A percentile compares a stretch with the other conserved stretches of the same genome.
These are phyloP conservation scores for Callyntrura sp. DNA, from an alignment of 2,888 invertebrate species.

Conservation along the genomic window DNA sequence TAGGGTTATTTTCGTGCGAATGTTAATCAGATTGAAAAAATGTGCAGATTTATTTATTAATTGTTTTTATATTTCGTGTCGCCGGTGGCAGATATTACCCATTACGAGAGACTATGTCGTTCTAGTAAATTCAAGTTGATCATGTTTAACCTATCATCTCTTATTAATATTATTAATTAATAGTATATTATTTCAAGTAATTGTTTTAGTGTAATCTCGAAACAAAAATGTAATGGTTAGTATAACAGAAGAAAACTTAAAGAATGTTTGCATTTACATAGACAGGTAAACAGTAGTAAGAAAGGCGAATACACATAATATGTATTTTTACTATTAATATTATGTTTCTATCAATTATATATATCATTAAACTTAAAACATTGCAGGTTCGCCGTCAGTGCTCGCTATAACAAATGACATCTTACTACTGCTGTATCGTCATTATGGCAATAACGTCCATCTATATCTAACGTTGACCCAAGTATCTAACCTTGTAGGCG, in stretches of 20 bases:
- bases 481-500: too few species aligned
- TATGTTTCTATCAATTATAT: too few species aligned
- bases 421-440: too few species aligned
- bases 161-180: conserved; percentile 34
- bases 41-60: neutral
- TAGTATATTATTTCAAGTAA: conserved; percentile 57
- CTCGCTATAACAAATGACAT: too few species aligned
- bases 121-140: conserved; percentile 69
- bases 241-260: conserved; percentile 62
- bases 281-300: conserved; percentile 49
- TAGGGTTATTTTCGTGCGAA: conserved; percentile 19
- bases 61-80: neutral
- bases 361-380: conserved; percentile 12
- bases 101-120: conserved; percentile 72
- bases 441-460: too few species aligned
- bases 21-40: neutral
- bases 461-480: too few species aligned
- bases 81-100: conserved; percentile 62
- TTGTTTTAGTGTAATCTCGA: conserved; percentile 53
- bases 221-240: conserved; percentile 2
- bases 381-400: neutral
- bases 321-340: conserved; percentile 5
- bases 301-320: conserved; percentile 8
- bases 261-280: conserved; percentile 79
- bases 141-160: conserved; percentile 20